Evolutionary conservation across 2,888 invertebrate species (phyloP), one percentile per base, ranked within the genome.

Genomic region (Drosophila ochracea): DNA sequence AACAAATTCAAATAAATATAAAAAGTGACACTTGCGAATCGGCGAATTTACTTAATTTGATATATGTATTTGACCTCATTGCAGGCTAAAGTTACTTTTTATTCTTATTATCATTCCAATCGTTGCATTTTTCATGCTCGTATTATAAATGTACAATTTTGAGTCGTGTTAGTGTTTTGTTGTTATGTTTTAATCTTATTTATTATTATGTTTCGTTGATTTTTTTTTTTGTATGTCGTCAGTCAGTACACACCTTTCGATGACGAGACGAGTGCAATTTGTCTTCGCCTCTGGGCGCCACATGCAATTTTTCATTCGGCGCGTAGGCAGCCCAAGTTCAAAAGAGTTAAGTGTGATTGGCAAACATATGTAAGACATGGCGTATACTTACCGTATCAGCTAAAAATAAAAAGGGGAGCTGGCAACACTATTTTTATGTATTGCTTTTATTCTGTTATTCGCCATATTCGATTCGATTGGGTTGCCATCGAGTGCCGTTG

Each of bases 1-100:
- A 86, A 89, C 64, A 78, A 80, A 85, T 84, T 58, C 41, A 75
- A 73, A 76, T 73, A 69, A 73, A 84, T 85, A 78, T 68, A 69
- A 89, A 86, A 76, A 59, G 76, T 86, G 85, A 80, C 85, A 89
- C 76, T 86, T 86, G 80, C 84, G 82, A 85, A 89, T 84, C 82
- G 72, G 77, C 75, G 71, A 65, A 68, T 60, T 63, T 53, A 55
- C 52, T 58, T 64, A 37, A 59, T 59, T 68, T 88, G 89, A 85
- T 85, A 61, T 82, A 89, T 89, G 86, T 66, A 58, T 82, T 68
- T 89, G 89, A 86, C 85, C 85, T 59, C 76, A 89, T 89, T 86
- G 66, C 63, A 54, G 16, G 9, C 33, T 62, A 39, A 60, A 57
- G 28, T 73, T 47, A 63, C 53, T 54, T 76, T 65, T 68, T 35